A percentile compares a stretch with the other conserved stretches of the same genome.
These are phyloP conservation scores for Balanococcus diminutus DNA, from an alignment of 2,888 invertebrate genomes.

Conservation along the genomic window DNA sequence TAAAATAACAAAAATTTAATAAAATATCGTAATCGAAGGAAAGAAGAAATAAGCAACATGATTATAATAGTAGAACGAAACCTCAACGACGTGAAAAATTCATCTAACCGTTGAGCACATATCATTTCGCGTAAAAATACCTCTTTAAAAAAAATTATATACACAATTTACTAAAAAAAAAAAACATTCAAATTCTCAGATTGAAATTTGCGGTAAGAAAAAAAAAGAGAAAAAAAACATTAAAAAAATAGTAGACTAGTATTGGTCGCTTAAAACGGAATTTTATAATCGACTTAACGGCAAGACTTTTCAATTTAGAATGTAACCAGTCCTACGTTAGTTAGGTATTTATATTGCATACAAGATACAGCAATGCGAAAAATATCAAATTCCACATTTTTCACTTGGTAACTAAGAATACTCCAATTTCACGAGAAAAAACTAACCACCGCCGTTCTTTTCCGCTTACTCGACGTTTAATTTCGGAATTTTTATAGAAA, in stretches of 20 bases:
- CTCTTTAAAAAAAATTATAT: background rate
- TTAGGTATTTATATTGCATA: background rate
- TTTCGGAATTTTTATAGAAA: background rate
- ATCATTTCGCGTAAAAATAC: background rate
- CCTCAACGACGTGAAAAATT: background rate
- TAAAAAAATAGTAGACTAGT: conserved; percentile 40
- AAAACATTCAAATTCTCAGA: background rate
- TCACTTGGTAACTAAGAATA: conserved; percentile 36
- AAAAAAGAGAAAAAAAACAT: background rate
- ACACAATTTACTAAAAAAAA: background rate
- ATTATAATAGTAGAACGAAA: background rate
- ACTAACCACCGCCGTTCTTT: background rate
- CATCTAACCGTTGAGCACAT: background rate
- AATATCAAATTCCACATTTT: conserved; percentile 9
- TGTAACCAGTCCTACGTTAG: background rate
- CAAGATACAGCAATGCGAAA: background rate
- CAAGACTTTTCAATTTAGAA: conserved; percentile 16
- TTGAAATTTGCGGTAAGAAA: background rate
- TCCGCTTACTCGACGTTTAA: background rate
- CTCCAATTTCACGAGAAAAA: background rate
- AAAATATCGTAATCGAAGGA: background rate
- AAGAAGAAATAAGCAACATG: background rate
- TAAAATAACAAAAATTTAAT: conserved; percentile 14
- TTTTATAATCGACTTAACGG: conserved; percentile 4
- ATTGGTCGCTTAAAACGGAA: conserved; percentile 22